Percentiles rank a stretch among this genome's conserved stretches.
These are phyloP conservation scores for Anabas testudineus DNA, from an alignment of 2,797 vertebrate species.

Conservation along the genomic window DNA sequence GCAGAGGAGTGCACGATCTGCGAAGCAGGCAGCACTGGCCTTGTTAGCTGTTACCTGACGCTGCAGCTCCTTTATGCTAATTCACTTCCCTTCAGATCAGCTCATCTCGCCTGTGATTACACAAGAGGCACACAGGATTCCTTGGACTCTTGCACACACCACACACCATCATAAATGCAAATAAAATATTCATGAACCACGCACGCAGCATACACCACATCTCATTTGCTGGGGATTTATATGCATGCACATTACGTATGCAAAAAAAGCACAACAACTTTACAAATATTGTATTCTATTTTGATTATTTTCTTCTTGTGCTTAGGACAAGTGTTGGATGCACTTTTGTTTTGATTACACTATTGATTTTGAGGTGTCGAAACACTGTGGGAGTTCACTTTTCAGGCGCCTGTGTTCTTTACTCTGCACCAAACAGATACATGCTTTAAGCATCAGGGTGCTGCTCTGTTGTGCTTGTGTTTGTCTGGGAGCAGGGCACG, in stretches of 20 bases:
- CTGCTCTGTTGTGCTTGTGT: constrained; percentile 14
- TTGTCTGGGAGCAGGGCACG: constrained; percentile 12
- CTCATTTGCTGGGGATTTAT: constrained; percentile 14
- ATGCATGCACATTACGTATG: constrained; percentile 7
- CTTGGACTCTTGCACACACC: constrained; percentile 50
- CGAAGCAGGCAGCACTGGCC: constrained; percentile 50
- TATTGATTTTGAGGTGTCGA: constrained; percentile 50
- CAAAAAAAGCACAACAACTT: constrained; percentile 4
- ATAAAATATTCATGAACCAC: constrained; percentile 67
- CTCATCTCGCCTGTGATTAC: constrained; percentile 54
- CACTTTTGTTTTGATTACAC: constrained; percentile 48
- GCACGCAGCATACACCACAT: background rate
- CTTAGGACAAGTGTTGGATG: constrained; percentile 23
- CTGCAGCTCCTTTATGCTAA: constrained; percentile 42
- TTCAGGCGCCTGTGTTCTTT: constrained; percentile 14
- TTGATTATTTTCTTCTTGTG: constrained; percentile 35
- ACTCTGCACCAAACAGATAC: constrained; percentile 42
- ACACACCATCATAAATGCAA: constrained; percentile 36
- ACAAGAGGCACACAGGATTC: constrained; percentile 37
- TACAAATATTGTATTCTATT: constrained; percentile 12
- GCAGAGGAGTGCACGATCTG: constrained; percentile 26
- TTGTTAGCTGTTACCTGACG: constrained; percentile 64
- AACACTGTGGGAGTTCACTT: constrained; percentile 16
- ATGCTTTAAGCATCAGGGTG: constrained; percentile 4
- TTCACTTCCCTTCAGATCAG: constrained; percentile 37